Conservation (phyloP, 2,797 vertebrate species). For the Numenius phaeopus region DNA sequence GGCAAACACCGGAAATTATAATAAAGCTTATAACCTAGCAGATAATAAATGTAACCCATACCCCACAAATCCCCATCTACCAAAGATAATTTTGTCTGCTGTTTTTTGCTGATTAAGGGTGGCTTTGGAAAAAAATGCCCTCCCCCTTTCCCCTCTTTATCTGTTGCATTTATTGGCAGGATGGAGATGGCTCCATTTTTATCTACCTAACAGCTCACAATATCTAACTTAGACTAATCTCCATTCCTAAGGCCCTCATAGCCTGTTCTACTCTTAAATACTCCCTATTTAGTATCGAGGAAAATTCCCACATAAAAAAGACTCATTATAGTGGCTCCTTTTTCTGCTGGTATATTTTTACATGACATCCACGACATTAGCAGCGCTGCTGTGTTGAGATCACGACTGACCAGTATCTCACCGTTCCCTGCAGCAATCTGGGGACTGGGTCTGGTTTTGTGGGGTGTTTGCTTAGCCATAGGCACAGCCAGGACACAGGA, state of each 20-base stretch:
- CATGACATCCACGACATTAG: rapidly evolving
- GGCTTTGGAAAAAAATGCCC: slow-evolving; percentile 7
- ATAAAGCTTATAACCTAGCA: slow-evolving; percentile 39
- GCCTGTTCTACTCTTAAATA: not conserved
- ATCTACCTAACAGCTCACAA: not conserved
- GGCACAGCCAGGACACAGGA: not conserved
- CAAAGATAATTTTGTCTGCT: slow-evolving; percentile 52
- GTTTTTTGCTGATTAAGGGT: slow-evolving; percentile 55
- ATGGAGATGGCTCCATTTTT: slow-evolving; percentile 25
- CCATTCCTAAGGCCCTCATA: not conserved
- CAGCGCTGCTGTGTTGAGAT: not conserved
- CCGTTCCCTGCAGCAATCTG: not conserved
- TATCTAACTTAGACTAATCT: not conserved
- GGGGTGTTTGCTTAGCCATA: not conserved
- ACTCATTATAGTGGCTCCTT: not conserved
- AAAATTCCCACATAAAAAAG: not conserved
- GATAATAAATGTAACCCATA: slow-evolving; percentile 59
- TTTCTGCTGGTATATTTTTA: not conserved
- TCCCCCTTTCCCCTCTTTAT: not conserved
- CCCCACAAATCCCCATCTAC: slow-evolving; percentile 43
- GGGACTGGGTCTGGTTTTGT: not conserved
- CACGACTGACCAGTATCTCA: not conserved
- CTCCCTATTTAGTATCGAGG: not conserved
- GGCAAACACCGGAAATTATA: slow-evolving; percentile 55
- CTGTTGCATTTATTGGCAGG: slow-evolving; percentile 14